Base-by-base conservation (phyloP, 2,113 vertebrate species). In the Ellobius talpinus region DNA sequence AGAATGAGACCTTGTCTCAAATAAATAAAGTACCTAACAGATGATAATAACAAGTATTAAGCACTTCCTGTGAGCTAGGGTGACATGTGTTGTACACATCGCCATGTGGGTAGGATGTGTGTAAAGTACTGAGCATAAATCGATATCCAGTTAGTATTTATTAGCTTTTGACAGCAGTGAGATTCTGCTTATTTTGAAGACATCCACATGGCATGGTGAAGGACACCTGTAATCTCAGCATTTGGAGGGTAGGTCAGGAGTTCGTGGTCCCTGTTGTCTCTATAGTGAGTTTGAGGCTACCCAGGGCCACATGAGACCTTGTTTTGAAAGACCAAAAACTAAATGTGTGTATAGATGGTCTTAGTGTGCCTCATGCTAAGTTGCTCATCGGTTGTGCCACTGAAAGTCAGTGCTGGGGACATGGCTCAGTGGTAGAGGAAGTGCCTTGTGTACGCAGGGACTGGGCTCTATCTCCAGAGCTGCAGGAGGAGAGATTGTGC, bases 31-130 rank as follows among this genome's bases (percentile, higher is more conserved):
- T 12, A 31, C 13, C 10, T 47, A 47, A 77, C 42, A 29, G 10
- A 77, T n/a, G 45, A 31, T 47, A 42, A 16, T 19, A n/a, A 33
- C 33, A 19, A 50, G 58, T 31, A 2, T 10, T 72, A 50, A n/a
- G 77, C 9, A 26, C 65, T 76, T 14, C 0, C 70, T 33, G 47
- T 63, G 45, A 78, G 14, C 77, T 33, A 24, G 92, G 50, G 29
- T 72, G 26, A 0, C 7, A 1, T 52, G 39, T 36, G 79, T 16
- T 26, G 0, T 68, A 0, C 29, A 68, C 4, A 0, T 21, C 31
- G 42, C 66, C 3, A 0, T 72, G 55, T 73, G 55, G 5, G 47
- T 1, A 81, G 68, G 36, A 2, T 47, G 1, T 47, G 1, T 14
- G 5, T 55, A 26, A 39, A 85, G 45, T 42, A n/a, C n/a, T 17